Base-by-base conservation (phyloP, 2,113 vertebrate genomes). In the Gallinago media region DNA sequence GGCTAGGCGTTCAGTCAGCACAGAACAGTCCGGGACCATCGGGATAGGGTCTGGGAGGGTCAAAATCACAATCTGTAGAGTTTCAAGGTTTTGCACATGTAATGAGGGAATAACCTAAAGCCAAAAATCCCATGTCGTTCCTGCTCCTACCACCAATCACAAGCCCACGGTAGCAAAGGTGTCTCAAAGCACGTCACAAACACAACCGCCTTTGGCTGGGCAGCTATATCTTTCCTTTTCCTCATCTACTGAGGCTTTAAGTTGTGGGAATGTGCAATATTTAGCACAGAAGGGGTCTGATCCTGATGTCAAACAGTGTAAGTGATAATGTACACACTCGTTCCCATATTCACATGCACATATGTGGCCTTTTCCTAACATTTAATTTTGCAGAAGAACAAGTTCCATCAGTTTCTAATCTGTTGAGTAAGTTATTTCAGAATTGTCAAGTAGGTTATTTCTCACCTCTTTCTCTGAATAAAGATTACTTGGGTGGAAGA, bases 381-480 rank as follows among this genome's bases (percentile, higher is more conserved):
- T 68, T 80, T 88, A 77, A 83, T 71, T 90, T 67, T 47, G 59
- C 26, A 95, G 88, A 85, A 83, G 50, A 52, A 86, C 75, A 74
- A 94, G 72, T 81, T 92, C 72, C 52, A 76, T 92, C 85, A n/a
- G 59, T 71, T 94, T 71, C 75, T 90, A 94, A 94, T 77, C 78
- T 77, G 72, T n/a, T 81, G 85, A 95, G 88, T 92, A 92, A 92
- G 78, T 94, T 86, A 96, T 90, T 90, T 74, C 77, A 47, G 92
- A 94, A 88, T 93, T 84, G 75, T 83, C 92, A 93, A 95, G 91
- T 71, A 84, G 86, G 80, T 94, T 96, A 87, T 95, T 96, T 96
- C 87, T 96, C 86, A 92, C 89, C n/a, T 97, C 88, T 96, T 78
- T 47, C 89, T 78, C 83, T 3, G 11, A 92, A 75, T 63, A 54